phyloP scores from a whole-genome alignment of 2,797 vertebrate genomes.

The Melopsittacus undulatus region DNA sequence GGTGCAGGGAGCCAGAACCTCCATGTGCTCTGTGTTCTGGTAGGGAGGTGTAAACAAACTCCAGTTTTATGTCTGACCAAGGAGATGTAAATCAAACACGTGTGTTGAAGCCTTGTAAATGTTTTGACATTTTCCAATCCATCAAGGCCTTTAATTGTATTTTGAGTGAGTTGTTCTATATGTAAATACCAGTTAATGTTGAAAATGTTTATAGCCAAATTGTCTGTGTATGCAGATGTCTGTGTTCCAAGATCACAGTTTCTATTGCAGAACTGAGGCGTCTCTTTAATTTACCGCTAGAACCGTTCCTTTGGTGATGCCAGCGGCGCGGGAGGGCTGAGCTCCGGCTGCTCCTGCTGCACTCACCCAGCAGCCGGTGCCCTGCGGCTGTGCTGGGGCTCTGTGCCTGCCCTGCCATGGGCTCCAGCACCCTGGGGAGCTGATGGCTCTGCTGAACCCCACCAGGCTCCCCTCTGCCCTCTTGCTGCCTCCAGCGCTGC shows the following conservation, averaged over 20 bases:
- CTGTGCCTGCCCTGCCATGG: not conserved
- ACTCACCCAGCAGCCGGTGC: not conserved
- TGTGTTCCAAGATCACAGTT: constrained; percentile 71
- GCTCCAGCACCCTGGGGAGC: not conserved
- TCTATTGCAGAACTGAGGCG: constrained; percentile 72
- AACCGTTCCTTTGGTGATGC: constrained; percentile 23
- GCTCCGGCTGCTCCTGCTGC: not conserved
- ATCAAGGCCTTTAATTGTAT: constrained; percentile 78
- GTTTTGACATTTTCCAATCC: constrained; percentile 74
- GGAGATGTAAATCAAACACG: constrained; percentile 60
- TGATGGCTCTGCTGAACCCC: not conserved
- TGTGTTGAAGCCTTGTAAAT: constrained; percentile 72
- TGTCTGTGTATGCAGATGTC: constrained; percentile 81
- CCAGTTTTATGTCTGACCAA: constrained; percentile 54
- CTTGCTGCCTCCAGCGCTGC: not conserved
- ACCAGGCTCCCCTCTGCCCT: not conserved
- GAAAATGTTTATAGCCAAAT: constrained; percentile 80
- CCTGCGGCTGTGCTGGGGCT: not conserved
- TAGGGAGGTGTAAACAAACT: constrained; percentile 21
- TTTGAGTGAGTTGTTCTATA: constrained; percentile 80
- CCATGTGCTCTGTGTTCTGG: not conserved
- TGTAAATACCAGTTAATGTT: constrained; percentile 80
- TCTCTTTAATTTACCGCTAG: constrained; percentile 73
- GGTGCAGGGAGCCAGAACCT: not conserved
- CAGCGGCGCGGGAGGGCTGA: not conserved